Evolutionary conservation across 2,888 invertebrate genomes (phyloP).

Genomic region (Erebia epiphron): DNA sequence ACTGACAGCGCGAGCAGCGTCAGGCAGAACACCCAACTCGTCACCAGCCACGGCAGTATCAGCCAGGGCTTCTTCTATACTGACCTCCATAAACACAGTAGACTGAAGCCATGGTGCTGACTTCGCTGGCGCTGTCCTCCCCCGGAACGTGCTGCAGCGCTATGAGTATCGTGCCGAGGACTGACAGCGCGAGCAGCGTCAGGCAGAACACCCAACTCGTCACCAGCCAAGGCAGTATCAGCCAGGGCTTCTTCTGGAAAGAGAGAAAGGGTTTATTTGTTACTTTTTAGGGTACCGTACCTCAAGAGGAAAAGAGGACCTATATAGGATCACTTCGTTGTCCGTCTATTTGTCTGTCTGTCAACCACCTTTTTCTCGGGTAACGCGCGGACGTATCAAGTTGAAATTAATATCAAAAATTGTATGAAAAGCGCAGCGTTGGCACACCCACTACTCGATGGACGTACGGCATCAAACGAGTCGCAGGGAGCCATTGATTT

Average conservation of each 20-base stretch:
- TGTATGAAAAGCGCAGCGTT: no score
- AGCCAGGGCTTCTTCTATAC: constrained; percentile 47
- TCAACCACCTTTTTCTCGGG: no score
- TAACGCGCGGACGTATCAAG: no score
- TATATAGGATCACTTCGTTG: no score
- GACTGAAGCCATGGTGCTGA: constrained; percentile 57
- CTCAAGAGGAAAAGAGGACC: no score
- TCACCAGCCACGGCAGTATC: constrained; percentile 61
- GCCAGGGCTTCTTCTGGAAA: constrained; percentile 56
- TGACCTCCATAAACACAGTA: constrained; percentile 63
- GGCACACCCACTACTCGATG: no score
- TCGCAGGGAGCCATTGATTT: no score
- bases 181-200: constrained; percentile 50
- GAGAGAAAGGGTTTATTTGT: no score
- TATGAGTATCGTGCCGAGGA: constrained; percentile 56
- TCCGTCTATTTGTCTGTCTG: no score
- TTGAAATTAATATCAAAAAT: no score
- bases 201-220: constrained; percentile 55
- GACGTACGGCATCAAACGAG: no score
- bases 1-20: constrained; percentile 51
- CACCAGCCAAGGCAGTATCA: constrained; percentile 61
- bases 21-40: constrained; percentile 54
- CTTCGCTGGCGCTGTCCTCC: constrained; percentile 48
- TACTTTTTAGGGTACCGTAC: no score
- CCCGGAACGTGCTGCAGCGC: constrained; percentile 43